Evolutionary conservation across 53 echinoderm and acorn worm genomes (phyloP).

Genomic region (Echinarachnius parma): DNA sequence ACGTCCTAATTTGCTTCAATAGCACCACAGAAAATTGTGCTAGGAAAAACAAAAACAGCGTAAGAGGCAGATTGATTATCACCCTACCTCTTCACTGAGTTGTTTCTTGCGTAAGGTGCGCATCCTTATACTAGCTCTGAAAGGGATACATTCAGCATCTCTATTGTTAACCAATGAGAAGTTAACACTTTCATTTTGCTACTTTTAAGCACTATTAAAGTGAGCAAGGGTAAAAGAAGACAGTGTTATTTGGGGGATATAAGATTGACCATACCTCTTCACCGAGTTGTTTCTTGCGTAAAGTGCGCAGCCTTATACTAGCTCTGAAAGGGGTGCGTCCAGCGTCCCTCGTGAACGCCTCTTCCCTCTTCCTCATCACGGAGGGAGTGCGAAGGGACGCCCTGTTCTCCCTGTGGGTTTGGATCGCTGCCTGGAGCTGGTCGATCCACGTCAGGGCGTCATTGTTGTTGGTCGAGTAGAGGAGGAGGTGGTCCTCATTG

Average conservation of each 20-base stretch:
- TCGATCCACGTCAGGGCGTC: constrained; percentile 82
- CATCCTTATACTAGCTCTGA: constrained; percentile 28
- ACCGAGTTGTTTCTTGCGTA: constrained; percentile 16
- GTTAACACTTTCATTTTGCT: too few relatives aligned
- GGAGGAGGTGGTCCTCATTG: constrained; percentile 61
- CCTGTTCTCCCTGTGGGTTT: constrained; percentile 45
- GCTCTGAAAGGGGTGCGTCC: constrained; percentile 40
- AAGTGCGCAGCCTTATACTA: constrained; percentile 21
- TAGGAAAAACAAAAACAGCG: too few relatives aligned
- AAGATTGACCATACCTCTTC: constrained; percentile 23
- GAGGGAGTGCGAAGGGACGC: constrained; percentile 57
- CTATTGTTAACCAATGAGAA: too few relatives aligned
- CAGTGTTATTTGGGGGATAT: too few relatives aligned
- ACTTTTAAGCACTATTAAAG: too few relatives aligned
- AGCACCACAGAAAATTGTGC: too few relatives aligned
- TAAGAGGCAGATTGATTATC: too few relatives aligned
- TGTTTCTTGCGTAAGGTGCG: constrained; percentile 22
- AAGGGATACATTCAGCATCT: constrained; percentile 30
- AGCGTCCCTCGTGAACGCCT: constrained; percentile 22
- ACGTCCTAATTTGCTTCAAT: too few relatives aligned
- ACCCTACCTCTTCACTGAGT: constrained; percentile 14
- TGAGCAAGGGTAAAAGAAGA: too few relatives aligned
- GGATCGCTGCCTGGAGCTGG: constrained; percentile 69
- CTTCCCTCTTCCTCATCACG: neutral
- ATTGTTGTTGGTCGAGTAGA: constrained; percentile 70